Conservation (phyloP, 2,113 vertebrate species). For the Kryptolebias marmoratus region DNA sequence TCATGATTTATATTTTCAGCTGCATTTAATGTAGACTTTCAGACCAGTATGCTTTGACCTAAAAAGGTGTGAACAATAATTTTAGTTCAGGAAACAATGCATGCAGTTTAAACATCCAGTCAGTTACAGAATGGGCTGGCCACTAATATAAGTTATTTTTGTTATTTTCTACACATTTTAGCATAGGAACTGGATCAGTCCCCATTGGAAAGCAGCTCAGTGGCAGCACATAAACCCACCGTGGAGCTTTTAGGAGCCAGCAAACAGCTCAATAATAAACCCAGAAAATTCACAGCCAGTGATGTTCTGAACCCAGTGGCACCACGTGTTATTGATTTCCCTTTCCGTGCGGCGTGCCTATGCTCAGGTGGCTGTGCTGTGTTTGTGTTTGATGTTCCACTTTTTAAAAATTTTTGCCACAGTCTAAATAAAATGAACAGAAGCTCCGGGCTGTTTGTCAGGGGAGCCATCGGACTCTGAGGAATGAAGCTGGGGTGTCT, state of each 20-base stretch:
- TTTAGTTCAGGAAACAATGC: too few species aligned
- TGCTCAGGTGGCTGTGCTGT: conserved; percentile 6
- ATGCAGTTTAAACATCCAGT: not conserved
- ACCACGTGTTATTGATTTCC: conserved; percentile 49
- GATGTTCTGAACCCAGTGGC: conserved; percentile 44
- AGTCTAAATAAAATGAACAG: conserved; percentile 28
- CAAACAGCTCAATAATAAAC: conserved; percentile 56
- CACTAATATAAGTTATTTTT: not conserved
- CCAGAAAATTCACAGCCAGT: conserved; percentile 53
- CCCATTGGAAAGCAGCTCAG: conserved; percentile 8
- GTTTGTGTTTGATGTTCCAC: conserved; percentile 1
- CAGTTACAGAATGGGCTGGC: not conserved
- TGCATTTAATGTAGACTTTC: too few species aligned
- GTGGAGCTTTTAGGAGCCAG: conserved; percentile 40
- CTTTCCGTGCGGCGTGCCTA: conserved; percentile 9
- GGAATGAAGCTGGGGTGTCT: conserved; percentile 13
- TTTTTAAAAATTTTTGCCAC: conserved; percentile 19
- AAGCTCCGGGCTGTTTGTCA: conserved; percentile 42
- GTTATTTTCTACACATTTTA: conserved; percentile 11
- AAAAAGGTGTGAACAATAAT: too few species aligned
- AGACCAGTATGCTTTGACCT: not conserved
- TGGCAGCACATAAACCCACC: conserved; percentile 8
- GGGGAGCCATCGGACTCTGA: conserved; percentile 19
- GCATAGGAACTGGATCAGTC: conserved; percentile 27
- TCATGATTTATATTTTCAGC: too few species aligned